phyloP scores from a whole-genome alignment of 2,888 invertebrate genomes.

The Caradrina kadenii region DNA sequence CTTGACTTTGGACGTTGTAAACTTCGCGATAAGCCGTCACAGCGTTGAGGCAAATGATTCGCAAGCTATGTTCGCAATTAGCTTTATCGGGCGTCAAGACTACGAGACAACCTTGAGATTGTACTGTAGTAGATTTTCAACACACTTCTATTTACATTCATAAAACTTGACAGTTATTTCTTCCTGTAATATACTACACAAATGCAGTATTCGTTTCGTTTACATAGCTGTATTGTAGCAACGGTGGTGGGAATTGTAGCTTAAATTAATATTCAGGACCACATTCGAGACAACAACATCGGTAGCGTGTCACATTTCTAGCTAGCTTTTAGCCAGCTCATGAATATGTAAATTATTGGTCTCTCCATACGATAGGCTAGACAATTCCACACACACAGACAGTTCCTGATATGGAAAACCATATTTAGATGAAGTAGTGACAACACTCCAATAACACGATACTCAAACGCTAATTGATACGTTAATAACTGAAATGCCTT shows the following conservation, averaged over 20 bases:
- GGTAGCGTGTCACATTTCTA: constrained; percentile 17
- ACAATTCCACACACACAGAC: too few species aligned
- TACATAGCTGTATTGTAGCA: background rate
- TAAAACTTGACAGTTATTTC: background rate
- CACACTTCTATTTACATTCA: background rate
- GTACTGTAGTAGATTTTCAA: background rate
- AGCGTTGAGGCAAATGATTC: background rate
- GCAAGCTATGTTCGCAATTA: background rate
- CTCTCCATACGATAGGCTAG: background rate
- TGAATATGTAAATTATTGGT: constrained; percentile 35
- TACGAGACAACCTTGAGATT: constrained; percentile 40
- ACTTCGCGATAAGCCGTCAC: constrained; percentile 13
- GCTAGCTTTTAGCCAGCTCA: constrained; percentile 29
- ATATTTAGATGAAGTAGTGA: background rate
- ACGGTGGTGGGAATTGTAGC: constrained; percentile 7
- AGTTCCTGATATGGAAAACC: too few species aligned
- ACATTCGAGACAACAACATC: constrained; percentile 1
- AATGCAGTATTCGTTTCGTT: background rate
- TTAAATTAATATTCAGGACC: constrained; percentile 40
- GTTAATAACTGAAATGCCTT: background rate
- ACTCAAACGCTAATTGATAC: background rate
- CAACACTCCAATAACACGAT: background rate
- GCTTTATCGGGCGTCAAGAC: constrained; percentile 11
- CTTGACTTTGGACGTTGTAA: background rate
- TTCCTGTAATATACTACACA: background rate